These are phyloP conservation scores for Pseudomyrmex concolor DNA, from an alignment of 1,140 invertebrate species.

Conservation along the genomic window DNA sequence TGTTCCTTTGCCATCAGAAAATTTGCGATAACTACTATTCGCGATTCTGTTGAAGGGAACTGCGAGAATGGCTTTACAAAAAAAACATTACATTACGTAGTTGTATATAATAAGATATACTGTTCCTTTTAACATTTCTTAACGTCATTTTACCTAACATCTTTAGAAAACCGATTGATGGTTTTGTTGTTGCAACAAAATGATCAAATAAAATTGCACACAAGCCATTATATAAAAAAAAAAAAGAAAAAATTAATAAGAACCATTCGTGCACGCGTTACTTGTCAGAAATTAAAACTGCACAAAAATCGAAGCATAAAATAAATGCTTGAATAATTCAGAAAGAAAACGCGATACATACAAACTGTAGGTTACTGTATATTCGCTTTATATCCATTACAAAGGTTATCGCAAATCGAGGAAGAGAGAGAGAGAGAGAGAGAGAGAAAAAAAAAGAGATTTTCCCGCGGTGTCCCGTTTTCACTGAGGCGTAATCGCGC, in stretches of 20 bases:
- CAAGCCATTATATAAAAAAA: too few relatives aligned
- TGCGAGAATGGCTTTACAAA: not conserved
- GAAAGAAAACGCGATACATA: not conserved
- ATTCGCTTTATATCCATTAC: not conserved
- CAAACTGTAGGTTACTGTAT: not conserved
- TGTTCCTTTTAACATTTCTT: not conserved
- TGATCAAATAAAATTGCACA: too few relatives aligned
- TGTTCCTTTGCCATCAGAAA: slow-evolving; percentile 16
- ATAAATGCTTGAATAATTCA: not conserved
- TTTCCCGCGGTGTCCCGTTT: slow-evolving; percentile 12
- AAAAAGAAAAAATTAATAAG: too few relatives aligned
- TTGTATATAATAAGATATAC: slow-evolving; percentile 1
- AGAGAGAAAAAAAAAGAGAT: not conserved
- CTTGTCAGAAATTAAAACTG: too few relatives aligned
- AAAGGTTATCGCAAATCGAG: not conserved
- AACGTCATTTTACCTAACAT: not conserved
- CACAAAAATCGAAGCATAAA: too few relatives aligned
- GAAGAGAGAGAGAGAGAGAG: too few relatives aligned
- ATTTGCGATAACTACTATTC: slow-evolving; percentile 8
- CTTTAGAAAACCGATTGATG: not conserved
- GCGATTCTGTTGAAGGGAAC: not conserved
- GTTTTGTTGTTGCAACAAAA: too few relatives aligned
- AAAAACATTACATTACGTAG: not conserved
- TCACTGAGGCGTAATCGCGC: slow-evolving; percentile 20
- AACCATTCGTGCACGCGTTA: too few relatives aligned